Percentiles rank a stretch among this genome's conserved stretches.
Conservation (phyloP, 2,797 vertebrate genomes). For the Hippopotamyrus pictus region DNA sequence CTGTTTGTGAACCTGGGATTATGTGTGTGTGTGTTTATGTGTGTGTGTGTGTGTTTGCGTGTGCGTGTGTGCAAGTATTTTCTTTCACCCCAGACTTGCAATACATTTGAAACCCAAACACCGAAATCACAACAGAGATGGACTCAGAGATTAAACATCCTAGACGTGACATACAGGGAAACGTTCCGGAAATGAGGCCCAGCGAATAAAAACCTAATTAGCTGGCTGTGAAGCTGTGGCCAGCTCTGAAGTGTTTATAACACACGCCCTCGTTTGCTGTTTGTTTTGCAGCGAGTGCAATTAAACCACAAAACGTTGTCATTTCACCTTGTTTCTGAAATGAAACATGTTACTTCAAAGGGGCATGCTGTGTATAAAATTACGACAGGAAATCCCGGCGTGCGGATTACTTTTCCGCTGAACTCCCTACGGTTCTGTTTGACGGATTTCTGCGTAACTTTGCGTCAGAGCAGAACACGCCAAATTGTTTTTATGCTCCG, state of each 20-base stretch:
- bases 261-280: background rate
- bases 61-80: slow-evolving; percentile 48
- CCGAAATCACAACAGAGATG: slow-evolving; percentile 48
- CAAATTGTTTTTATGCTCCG: background rate
- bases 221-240: background rate
- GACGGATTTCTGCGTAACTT: background rate
- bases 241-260: background rate
- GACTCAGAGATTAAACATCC: slow-evolving; percentile 45
- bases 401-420: background rate
- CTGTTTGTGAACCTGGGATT: background rate
- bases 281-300: background rate
- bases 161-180: background rate
- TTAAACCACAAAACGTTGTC: background rate
- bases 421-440: background rate
- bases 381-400: background rate
- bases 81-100: slow-evolving; percentile 35
- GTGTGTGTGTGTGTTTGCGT: slow-evolving; percentile 26
- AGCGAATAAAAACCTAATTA: background rate
- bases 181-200: background rate
- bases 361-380: background rate
- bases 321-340: background rate
- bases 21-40: background rate
- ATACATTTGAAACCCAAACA: slow-evolving; percentile 59
- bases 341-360: background rate
- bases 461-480: background rate